Base-by-base conservation (phyloP, 1,140 invertebrate species). In the Nephotettix cincticeps region DNA sequence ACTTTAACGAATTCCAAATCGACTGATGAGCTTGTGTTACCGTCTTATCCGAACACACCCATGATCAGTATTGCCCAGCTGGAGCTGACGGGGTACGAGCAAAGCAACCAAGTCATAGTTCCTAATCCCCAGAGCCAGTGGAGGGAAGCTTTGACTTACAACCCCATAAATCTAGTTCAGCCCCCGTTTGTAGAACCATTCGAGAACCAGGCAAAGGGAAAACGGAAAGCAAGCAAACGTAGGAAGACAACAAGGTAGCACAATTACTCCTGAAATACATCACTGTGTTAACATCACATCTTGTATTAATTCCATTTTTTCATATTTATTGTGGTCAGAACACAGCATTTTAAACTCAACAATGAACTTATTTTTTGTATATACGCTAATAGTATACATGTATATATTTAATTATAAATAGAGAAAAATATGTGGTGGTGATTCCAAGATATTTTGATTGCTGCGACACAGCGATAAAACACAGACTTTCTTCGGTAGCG, bases 61-160 rank as follows among this genome's bases (percentile, higher is more conserved):
- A 67, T 67, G 64, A 67, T 67, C 17, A 67, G 64, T 17, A 67
- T 67, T 23, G 64, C 64, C 19, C n/a, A 43, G 30, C 25, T 67
- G 21, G 64, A 67, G 36, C 36, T 45, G 23, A 25, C 64, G 1
- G 30, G 30, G 11, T 67, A 23, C 23, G 40, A 67, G 14, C 64
- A 19, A 27, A 43, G 32, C 2, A 43, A 40, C 17, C 32, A 43
- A 67, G 64, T 67, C 17, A 67, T 67, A 19, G 64, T 67, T 19
- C 21, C 64, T 32, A 67, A 67, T 17, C 64, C 64, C 11, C 64
- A 67, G 40, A 67, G 32, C 32, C 64, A 43, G 21, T 61, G 56
- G 56, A 61, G 23, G 27, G 47, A 51, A 11, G 21, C 47, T 9
- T 2, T 19, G 4, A 21, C 6, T 51, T 21, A 17, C n/a, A 17